Evolutionary conservation across 2,113 vertebrate species (phyloP).

Genomic region (Pseudorhombus dupliciocellatus): DNA sequence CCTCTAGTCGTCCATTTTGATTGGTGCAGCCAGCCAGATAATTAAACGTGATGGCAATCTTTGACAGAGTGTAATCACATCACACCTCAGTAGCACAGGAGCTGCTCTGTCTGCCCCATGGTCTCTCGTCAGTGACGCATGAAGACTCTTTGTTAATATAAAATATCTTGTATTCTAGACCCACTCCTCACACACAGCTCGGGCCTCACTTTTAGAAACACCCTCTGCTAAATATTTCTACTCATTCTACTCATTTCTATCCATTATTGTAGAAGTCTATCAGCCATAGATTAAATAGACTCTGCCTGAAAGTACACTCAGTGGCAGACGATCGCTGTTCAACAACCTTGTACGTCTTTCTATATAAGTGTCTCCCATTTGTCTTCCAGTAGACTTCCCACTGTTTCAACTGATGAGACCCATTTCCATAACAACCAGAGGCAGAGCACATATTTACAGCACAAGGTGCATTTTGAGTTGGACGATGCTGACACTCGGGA

Average conservation of each 20-base stretch:
- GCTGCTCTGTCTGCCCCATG: constrained; percentile 47
- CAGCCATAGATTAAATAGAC: constrained; percentile 16
- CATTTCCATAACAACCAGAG: constrained; percentile 25
- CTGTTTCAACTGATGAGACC: neutral
- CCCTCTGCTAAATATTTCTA: neutral
- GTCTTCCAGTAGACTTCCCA: constrained; percentile 23
- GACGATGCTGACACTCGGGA: neutral
- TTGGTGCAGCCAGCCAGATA: constrained; percentile 74
- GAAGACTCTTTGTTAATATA: constrained; percentile 14
- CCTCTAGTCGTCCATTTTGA: constrained; percentile 66
- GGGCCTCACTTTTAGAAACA: constrained; percentile 14
- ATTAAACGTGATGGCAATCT: constrained; percentile 76
- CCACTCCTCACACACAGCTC: neutral
- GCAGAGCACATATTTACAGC: constrained; percentile 26
- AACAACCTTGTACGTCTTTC: constrained; percentile 46
- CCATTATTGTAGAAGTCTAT: constrained; percentile 26
- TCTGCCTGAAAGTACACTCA: constrained; percentile 29
- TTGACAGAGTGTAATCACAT: constrained; percentile 70
- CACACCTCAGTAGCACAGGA: constrained; percentile 62
- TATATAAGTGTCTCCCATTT: constrained; percentile 36
- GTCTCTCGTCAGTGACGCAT: constrained; percentile 20
- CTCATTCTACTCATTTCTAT: neutral
- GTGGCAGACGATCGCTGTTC: constrained; percentile 28
- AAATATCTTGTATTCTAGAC: constrained; percentile 22
- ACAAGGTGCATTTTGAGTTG: constrained; percentile 1